Evolutionary conservation across 1,140 invertebrate genomes (phyloP).

Genomic region (Zaprionus lachaisei): DNA sequence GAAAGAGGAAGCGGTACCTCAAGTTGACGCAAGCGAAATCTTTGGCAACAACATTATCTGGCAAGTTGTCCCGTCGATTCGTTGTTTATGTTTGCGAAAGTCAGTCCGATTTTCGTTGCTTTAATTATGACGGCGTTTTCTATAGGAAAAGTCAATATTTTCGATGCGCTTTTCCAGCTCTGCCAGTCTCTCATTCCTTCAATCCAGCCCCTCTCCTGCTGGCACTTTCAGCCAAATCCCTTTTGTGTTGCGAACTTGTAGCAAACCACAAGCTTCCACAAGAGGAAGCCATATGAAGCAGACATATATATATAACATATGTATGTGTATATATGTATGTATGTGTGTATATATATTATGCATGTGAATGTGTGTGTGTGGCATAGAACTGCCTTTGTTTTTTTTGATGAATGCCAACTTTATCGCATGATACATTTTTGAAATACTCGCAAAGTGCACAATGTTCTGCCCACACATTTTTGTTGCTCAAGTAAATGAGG

Average conservation of each 20-base stretch:
- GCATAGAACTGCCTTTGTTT: not conserved
- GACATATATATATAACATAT: not conserved
- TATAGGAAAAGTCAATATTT: not conserved
- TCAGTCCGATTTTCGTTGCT: not conserved
- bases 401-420: slow-evolving; percentile 33
- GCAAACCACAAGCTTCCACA: not conserved
- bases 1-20: not conserved
- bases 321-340: not conserved
- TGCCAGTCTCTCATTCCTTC: not conserved
- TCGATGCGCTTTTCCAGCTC: not conserved
- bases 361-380: not conserved
- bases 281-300: not conserved
- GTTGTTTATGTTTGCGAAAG: not conserved
- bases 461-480: not conserved
- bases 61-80: slow-evolving; percentile 1
- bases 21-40: slow-evolving; percentile 25
- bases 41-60: slow-evolving; percentile 12
- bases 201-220: not conserved
- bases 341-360: not conserved
- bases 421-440: slow-evolving; percentile 20
- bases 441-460: slow-evolving; percentile 13
- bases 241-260: slow-evolving; percentile 7
- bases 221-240: not conserved
- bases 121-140: not conserved
- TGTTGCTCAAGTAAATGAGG: slow-evolving; percentile 53